Percentiles rank a stretch among this genome's conserved stretches.
Conservation (phyloP, 2,113 vertebrate species). For the Apaloderma vittatum region DNA sequence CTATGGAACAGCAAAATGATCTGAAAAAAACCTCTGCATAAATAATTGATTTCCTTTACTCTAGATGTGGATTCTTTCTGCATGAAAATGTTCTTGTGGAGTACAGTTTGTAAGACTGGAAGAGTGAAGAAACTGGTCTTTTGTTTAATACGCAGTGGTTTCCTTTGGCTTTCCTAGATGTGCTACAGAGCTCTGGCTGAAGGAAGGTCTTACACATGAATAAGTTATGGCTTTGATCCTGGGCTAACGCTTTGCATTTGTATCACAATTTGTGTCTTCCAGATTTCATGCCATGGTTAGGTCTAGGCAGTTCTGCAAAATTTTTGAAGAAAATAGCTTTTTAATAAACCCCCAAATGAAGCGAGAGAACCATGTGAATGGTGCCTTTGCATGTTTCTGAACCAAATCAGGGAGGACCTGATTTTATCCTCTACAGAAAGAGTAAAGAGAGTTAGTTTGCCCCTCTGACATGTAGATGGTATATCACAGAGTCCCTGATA, state of each 20-base stretch:
- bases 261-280: not conserved
- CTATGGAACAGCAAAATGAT: conserved; percentile 54
- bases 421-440: not conserved
- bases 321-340: not conserved
- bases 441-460: not conserved
- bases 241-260: not conserved
- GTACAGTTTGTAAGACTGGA: not conserved
- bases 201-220: not conserved
- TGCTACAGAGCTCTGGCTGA: not conserved
- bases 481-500: fast-evolving
- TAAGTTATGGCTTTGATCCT: not conserved
- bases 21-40: conserved; percentile 43
- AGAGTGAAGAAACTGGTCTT: not conserved
- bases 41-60: conserved; percentile 66
- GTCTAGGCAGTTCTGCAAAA: not conserved
- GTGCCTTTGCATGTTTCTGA: not conserved
- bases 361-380: fast-evolving
- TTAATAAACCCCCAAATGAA: not conserved
- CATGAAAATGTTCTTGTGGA: not conserved
- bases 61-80: not conserved
- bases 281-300: not conserved
- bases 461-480: not conserved
- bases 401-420: not conserved
- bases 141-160: fast-evolving
- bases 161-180: not conserved